These are phyloP conservation scores for Loripinus fragilis DNA, from an alignment of 2,888 invertebrate genomes.

Conservation along the genomic window DNA sequence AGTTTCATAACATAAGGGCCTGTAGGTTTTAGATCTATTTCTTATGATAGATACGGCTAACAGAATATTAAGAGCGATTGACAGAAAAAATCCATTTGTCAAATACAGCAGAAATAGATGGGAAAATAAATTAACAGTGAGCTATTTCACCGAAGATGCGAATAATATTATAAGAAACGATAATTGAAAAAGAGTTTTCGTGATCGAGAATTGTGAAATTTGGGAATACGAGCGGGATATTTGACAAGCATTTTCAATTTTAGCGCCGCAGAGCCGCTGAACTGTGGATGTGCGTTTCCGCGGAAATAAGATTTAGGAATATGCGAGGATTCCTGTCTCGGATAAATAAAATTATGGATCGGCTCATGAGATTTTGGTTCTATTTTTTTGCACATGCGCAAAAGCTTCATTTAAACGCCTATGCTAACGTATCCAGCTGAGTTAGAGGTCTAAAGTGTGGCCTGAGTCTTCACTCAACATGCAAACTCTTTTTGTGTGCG, in stretches of 20 bases:
- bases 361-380: too few relatives aligned
- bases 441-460: too few relatives aligned
- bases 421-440: too few relatives aligned
- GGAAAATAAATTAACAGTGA: constrained; percentile 12
- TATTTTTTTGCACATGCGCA: too few relatives aligned
- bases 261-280: constrained; percentile 7
- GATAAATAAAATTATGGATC: too few relatives aligned
- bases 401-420: too few relatives aligned
- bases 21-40: too few relatives aligned
- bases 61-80: constrained; percentile 2
- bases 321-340: neutral
- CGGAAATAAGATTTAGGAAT: constrained; percentile 11
- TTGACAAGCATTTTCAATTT: constrained; percentile 14
- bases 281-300: neutral
- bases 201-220: constrained; percentile 10
- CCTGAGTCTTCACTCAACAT: too few relatives aligned
- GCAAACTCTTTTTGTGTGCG: too few relatives aligned
- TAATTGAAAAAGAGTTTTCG: constrained; percentile 26
- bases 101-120: neutral
- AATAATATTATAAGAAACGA: constrained; percentile 31
- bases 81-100: constrained; percentile 14
- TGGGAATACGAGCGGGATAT: constrained; percentile 28
- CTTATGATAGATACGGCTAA: too few relatives aligned
- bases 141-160: constrained; percentile 16
- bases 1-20: too few relatives aligned